A percentile compares a stretch with the other conserved stretches of the same genome.
phyloP scores from a whole-genome alignment of 64 coral and sea anemone genomes.

The Montipora capricornis region DNA sequence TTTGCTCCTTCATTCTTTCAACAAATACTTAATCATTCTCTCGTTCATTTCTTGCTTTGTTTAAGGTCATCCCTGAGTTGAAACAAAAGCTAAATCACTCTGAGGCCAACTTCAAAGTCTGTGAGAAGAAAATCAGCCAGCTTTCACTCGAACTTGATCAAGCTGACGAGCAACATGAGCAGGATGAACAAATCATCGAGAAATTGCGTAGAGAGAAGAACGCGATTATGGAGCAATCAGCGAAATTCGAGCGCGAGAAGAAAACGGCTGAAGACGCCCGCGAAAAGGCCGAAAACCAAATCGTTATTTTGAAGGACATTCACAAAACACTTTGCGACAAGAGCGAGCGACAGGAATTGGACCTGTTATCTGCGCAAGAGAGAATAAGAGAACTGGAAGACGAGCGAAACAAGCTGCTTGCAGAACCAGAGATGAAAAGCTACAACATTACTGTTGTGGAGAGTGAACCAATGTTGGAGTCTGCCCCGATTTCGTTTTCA shows the following conservation, averaged over 20 bases:
- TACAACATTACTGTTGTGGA: constrained; percentile 46
- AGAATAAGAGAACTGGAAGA: constrained; percentile 31
- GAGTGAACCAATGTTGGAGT: not conserved
- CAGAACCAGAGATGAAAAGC: constrained; percentile 38
- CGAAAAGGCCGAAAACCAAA: not conserved
- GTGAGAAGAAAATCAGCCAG: not conserved
- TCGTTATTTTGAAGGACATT: not conserved
- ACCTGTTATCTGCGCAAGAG: not conserved
- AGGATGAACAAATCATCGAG: not conserved
- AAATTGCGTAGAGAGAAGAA: constrained; percentile 9
- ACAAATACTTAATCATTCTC: not conserved
- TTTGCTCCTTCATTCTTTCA: too few relatives aligned
- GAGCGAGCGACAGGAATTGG: not conserved
- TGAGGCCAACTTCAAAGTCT: not conserved
- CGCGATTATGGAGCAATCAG: not conserved
- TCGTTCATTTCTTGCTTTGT: not conserved
- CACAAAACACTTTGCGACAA: not conserved
- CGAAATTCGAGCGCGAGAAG: not conserved
- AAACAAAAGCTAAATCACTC: constrained; percentile 34
- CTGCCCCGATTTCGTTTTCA: not conserved
- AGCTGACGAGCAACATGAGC: not conserved
- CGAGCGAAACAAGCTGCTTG: not conserved
- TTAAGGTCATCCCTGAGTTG: not conserved
- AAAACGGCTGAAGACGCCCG: not conserved
- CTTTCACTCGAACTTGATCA: not conserved